A percentile compares a stretch with the other conserved stretches of the same genome.
Conservation (phyloP, 1,140 invertebrate species). For the Lordiphosa collinella region DNA sequence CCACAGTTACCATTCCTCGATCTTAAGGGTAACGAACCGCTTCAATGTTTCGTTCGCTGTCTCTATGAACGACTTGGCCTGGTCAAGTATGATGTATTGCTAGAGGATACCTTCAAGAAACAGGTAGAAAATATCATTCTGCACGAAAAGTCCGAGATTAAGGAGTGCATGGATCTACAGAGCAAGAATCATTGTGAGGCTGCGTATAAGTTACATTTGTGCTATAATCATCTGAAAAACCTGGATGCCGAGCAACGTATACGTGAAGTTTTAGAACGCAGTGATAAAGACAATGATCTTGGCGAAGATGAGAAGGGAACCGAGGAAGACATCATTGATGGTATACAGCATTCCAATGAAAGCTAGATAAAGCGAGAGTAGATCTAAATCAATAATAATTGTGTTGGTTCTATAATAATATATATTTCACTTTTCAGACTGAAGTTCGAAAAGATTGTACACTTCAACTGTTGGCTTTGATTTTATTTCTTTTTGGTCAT, state of each 20-base stretch:
- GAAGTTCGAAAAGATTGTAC: too few relatives aligned
- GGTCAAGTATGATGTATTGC: constrained; percentile 50
- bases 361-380: not conserved
- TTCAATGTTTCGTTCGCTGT: constrained; percentile 63
- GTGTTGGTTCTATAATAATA: not conserved
- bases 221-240: constrained; percentile 64
- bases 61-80: constrained; percentile 50
- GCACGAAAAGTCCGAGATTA: constrained; percentile 42
- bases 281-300: constrained; percentile 22
- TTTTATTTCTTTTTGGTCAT: too few relatives aligned
- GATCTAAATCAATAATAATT: not conserved
- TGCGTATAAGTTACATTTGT: constrained; percentile 64
- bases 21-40: constrained; percentile 54
- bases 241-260: constrained; percentile 63
- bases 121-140: constrained; percentile 46
- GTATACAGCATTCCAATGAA: constrained; percentile 28
- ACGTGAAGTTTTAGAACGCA: constrained; percentile 49
- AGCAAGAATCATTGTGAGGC: constrained; percentile 58
- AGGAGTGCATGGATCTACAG: constrained; percentile 50
- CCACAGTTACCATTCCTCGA: constrained; percentile 35
- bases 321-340: constrained; percentile 37
- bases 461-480: too few relatives aligned
- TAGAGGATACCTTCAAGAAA: constrained; percentile 55
- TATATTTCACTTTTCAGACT: not conserved
- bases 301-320: not conserved